Base-by-base conservation (phyloP, 2,797 vertebrate species). In the Cossypha dichroa region DNA sequence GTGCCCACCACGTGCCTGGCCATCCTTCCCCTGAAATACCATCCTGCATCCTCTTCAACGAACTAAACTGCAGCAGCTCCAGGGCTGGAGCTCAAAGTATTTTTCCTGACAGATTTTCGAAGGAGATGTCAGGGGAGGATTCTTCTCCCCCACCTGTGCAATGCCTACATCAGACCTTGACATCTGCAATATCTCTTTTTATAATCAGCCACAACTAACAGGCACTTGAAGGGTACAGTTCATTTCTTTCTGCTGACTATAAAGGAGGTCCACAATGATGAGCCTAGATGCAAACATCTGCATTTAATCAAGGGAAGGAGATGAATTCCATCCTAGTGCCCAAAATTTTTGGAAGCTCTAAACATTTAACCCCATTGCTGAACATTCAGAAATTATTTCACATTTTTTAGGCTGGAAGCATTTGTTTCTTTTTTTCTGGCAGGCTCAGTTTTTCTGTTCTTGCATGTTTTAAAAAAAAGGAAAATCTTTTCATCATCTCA, bases 231-330 rank as follows among this genome's bases (percentile, higher is more conserved):
- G 81, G 78, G 68, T 87, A 94, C 12, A 62, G 90, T 95, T 96
- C 85, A 90, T 85, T 94, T 90, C 51, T 95, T 92, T 94, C 51
- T 93, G 69, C 91, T 95, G 91, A 95, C 88, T 95, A 31, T 81
- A 86, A 95, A 91, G 76, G 41, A 87, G 85, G 90, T n/a, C 69
- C 76, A 38, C 48, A 21, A 51, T 26, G 41, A 94, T 40, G 16
- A 94, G 73, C 66, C 54, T 68, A 60, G 54, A 79, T 95, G 46
- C 79, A 85, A 78, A 86, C 10, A 68, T 86, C 93, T 96, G 95
- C 79, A 90, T 94, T 93, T 83, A 91, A 66, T 95, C 88, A 91
- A 88, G 40, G 49, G 66, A 94, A 73, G 85, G 51, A 90, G 58
- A 90, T 78, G 15, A 88, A 96, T 94, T 96, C 93, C 33, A 0